Evolutionary conservation across 2,888 invertebrate genomes (phyloP).

Genomic region (Stenchaetothrips biformis): DNA sequence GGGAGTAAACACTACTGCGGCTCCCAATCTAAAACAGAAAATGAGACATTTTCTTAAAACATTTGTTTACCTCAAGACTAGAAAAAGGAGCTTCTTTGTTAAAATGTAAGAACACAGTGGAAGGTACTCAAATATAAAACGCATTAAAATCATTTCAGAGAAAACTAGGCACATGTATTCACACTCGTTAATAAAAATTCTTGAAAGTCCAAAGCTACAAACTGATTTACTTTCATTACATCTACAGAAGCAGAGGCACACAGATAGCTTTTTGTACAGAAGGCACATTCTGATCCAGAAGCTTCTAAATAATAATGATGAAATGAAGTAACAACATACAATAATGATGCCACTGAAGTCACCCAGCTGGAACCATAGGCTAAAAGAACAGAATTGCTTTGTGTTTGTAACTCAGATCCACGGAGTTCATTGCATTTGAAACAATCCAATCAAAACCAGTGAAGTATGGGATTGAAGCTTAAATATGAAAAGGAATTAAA

Average conservation of each 20-base stretch:
- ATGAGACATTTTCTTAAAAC: neutral
- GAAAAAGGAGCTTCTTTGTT: too few species aligned
- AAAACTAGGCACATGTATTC: too few species aligned
- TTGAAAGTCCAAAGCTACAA: too few species aligned
- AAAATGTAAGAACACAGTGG: too few species aligned
- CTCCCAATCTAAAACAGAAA: constrained; percentile 77
- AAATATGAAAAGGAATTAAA: neutral
- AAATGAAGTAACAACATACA: neutral
- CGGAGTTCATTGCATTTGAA: neutral
- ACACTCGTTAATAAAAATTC: too few species aligned
- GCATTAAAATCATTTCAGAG: too few species aligned
- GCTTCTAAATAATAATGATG: neutral
- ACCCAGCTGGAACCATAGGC: neutral
- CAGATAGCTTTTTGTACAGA: too few species aligned
- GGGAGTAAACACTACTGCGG: constrained; percentile 96
- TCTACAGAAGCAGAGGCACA: too few species aligned
- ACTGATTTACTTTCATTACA: too few species aligned
- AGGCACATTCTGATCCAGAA: too few species aligned
- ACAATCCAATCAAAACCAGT: neutral
- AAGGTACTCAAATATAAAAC: too few species aligned
- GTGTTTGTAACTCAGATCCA: neutral
- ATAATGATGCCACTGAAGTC: neutral
- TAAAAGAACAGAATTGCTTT: neutral
- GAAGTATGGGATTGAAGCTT: neutral
- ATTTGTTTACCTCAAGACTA: too few species aligned